These are phyloP conservation scores for Sphinx pinastri DNA, from an alignment of 2,888 invertebrate species.

Conservation along the genomic window DNA sequence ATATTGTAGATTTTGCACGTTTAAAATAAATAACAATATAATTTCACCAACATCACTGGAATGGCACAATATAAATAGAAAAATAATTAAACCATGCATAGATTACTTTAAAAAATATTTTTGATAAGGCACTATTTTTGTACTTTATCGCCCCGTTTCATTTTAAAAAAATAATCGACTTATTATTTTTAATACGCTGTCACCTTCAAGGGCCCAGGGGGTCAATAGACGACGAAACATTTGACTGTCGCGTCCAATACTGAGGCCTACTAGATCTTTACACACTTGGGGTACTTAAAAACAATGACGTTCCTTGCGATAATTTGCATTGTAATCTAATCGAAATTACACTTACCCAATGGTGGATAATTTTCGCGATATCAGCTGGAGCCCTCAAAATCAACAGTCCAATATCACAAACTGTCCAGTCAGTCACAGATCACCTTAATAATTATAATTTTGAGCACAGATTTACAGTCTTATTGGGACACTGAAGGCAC, in stretches of 20 bases:
- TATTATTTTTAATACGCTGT: conserved; percentile 25
- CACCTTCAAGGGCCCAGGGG: conserved; percentile 48
- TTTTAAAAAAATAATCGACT: not conserved
- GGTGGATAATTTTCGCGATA: conserved; percentile 80
- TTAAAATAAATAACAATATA: not conserved
- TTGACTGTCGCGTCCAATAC: conserved; percentile 54
- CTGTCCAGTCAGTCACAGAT: conserved; percentile 71
- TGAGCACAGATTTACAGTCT: conserved; percentile 72
- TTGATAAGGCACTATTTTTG: not conserved
- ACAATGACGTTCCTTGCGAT: conserved; percentile 65
- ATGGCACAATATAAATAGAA: not conserved
- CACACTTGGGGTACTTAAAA: conserved; percentile 53
- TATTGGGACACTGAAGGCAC: conserved; percentile 65
- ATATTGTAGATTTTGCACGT: not conserved
- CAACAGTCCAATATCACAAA: conserved; percentile 68
- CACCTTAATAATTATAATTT: conserved; percentile 58
- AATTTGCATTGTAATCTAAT: conserved; percentile 82
- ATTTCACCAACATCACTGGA: not conserved
- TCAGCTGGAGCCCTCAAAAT: conserved; percentile 64
- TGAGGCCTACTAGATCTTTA: conserved; percentile 50
- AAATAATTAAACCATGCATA: not conserved
- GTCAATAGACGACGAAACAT: conserved; percentile 58
- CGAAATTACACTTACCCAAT: conserved; percentile 80
- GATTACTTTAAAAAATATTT: not conserved
- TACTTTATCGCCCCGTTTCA: conserved; percentile 5